Conservation (phyloP, 1,140 invertebrate species). For the Nephila pilipes region DNA sequence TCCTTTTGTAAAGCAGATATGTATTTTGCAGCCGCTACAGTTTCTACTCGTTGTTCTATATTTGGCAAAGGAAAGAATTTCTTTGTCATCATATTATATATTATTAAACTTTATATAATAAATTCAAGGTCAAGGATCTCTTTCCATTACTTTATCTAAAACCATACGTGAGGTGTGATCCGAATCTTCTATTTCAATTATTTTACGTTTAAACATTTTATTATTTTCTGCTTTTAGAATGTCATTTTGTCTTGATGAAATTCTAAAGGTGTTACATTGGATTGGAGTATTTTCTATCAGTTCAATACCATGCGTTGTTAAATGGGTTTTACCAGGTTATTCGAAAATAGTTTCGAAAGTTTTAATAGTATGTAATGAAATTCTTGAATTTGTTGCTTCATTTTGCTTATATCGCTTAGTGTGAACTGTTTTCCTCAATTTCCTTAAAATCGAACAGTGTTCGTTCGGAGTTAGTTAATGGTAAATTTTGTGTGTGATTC, state of each 20-base stretch:
- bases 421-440: too few species aligned
- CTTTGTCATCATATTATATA: too few species aligned
- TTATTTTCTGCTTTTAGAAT: background rate
- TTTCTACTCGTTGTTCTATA: background rate
- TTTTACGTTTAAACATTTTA: background rate
- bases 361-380: too few species aligned
- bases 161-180: background rate
- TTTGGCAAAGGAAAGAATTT: too few species aligned
- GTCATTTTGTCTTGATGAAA: background rate
- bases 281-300: background rate
- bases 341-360: too few species aligned
- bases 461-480: too few species aligned
- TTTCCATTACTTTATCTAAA: too few species aligned
- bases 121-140: background rate
- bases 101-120: background rate
- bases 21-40: background rate
- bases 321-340: background rate
- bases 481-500: too few species aligned
- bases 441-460: too few species aligned
- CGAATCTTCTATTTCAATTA: background rate
- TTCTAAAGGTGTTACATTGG: background rate
- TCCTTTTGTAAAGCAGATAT: background rate
- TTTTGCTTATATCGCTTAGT: too few species aligned
- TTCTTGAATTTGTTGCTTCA: too few species aligned
- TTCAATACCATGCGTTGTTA: background rate